phyloP scores from a whole-genome alignment of 2,113 vertebrate genomes.

The Anhinga anhinga region DNA sequence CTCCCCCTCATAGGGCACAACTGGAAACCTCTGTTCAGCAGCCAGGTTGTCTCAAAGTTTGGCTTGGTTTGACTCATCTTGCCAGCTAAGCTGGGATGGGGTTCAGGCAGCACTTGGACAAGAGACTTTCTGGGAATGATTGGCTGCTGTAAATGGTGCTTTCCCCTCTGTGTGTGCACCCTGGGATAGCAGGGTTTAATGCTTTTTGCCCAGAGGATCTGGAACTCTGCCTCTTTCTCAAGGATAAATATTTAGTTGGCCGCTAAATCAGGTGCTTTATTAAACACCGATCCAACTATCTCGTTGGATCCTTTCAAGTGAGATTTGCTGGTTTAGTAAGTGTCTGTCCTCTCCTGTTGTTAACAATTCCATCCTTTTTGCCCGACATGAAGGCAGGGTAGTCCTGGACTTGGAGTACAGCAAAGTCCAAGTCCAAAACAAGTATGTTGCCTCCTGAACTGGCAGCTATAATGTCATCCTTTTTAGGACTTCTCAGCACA shows the following conservation, averaged over 20 bases:
- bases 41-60: not conserved
- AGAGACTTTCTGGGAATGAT: not conserved
- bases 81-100: not conserved
- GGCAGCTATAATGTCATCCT: not conserved
- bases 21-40: not conserved
- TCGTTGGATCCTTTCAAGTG: not conserved
- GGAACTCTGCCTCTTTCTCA: not conserved
- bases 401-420: not conserved
- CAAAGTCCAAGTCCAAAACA: not conserved
- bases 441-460: not conserved
- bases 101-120: not conserved
- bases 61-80: not conserved
- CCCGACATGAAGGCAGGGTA: accelerated
- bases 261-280: not conserved
- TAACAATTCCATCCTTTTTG: not conserved
- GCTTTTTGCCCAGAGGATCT: not conserved
- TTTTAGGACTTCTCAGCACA: not conserved
- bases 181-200: not conserved
- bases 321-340: not conserved
- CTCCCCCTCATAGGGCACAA: accelerated
- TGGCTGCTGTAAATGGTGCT: not conserved
- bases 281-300: not conserved
- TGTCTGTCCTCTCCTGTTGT: not conserved
- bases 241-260: conserved; percentile 1
- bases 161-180: not conserved